Evolutionary conservation across 2,113 vertebrate genomes (phyloP).

Genomic region (Cygnus atratus): DNA sequence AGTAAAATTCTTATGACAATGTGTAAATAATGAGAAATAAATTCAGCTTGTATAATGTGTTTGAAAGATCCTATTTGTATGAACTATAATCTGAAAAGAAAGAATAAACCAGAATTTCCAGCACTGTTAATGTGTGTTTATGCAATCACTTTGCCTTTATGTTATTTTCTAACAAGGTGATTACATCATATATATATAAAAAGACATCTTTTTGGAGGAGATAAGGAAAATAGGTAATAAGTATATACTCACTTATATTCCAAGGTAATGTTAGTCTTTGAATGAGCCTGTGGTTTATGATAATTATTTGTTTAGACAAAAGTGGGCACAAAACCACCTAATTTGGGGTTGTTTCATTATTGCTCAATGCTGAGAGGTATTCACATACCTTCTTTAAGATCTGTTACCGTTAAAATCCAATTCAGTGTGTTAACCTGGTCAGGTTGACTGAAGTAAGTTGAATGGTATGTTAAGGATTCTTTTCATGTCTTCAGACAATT

Average conservation of each 20-base stretch:
- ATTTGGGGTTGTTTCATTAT: neutral
- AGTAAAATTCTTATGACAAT: neutral
- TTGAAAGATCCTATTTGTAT: neutral
- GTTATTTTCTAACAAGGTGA: neutral
- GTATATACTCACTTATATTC: neutral
- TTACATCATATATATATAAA: neutral
- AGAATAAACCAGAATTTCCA: neutral
- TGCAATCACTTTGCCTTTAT: neutral
- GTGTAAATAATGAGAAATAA: conserved; percentile 4
- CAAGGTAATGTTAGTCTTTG: neutral
- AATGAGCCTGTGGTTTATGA: neutral
- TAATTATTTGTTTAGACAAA: neutral
- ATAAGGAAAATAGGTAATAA: neutral
- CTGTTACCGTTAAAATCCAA: neutral
- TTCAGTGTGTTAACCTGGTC: neutral
- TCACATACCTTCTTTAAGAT: neutral
- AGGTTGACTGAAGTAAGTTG: neutral
- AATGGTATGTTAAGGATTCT: neutral
- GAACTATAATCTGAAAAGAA: conserved; percentile 4
- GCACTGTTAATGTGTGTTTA: neutral
- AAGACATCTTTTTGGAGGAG: neutral
- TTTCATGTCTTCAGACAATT: neutral
- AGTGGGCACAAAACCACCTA: neutral
- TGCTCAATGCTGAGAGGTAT: neutral
- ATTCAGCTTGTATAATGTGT: neutral